Percentiles rank a stretch among this genome's conserved stretches.
Conservation (phyloP, 2,797 vertebrate species). For the Poeciliopsis presidionis region DNA sequence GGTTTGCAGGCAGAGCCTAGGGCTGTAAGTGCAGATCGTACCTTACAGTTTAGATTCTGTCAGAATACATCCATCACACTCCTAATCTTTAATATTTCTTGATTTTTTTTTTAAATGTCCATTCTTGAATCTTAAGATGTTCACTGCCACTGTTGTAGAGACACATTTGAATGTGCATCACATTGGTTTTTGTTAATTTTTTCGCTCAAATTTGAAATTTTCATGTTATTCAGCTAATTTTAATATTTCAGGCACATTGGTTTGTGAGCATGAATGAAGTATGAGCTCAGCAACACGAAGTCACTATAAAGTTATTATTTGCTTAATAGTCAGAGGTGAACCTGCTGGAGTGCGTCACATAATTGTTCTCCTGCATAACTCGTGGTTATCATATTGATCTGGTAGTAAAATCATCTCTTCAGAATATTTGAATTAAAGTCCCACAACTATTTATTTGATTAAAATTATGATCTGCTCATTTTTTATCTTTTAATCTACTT, state of each 20-base stretch:
- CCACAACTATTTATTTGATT: neutral
- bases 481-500: neutral
- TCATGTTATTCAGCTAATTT: neutral
- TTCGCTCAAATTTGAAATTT: neutral
- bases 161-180: neutral
- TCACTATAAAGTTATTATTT: neutral
- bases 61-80: conserved; percentile 13
- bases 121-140: neutral
- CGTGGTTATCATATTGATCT: neutral
- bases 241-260: neutral
- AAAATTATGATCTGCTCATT: neutral
- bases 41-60: conserved; percentile 15
- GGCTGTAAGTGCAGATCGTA: conserved; percentile 6
- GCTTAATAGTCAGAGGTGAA: neutral
- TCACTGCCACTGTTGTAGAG: neutral
- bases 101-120: neutral
- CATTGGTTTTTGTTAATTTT: neutral
- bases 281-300: neutral
- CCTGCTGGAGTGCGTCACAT: neutral
- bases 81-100: conserved; percentile 5
- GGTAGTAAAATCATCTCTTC: neutral
- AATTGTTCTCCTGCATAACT: neutral
- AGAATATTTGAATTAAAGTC: neutral
- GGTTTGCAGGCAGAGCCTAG: conserved; percentile 15
- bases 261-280: neutral